Evolutionary conservation across 2,113 vertebrate species (phyloP).

Genomic region (Silurus asotus): DNA sequence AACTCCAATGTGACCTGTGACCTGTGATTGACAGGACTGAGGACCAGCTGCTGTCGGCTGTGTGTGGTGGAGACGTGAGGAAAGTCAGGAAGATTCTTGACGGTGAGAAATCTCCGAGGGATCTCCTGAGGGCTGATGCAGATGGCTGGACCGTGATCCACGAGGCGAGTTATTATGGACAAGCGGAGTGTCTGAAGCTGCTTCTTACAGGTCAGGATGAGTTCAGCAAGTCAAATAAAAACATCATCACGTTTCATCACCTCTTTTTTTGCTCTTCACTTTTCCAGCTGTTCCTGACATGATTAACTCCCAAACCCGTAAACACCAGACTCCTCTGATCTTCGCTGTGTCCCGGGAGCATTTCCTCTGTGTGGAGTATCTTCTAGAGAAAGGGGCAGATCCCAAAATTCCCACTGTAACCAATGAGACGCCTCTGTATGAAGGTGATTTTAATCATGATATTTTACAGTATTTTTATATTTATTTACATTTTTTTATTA

Average conservation of each 20-base stretch:
- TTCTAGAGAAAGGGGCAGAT: conserved; percentile 80
- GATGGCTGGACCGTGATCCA: conserved; percentile 65
- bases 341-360: conserved; percentile 73
- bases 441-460: conserved; percentile 68
- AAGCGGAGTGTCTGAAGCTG: conserved; percentile 72
- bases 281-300: conserved; percentile 56
- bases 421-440: conserved; percentile 81
- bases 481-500: too few species aligned
- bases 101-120: neutral
- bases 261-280: neutral
- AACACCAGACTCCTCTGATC: conserved; percentile 79
- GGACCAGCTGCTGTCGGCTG: conserved; percentile 72
- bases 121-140: neutral
- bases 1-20: conserved; percentile 11
- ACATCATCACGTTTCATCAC: neutral
- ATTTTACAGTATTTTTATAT: neutral
- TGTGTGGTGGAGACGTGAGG: conserved; percentile 65
- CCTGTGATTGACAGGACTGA: conserved; percentile 63
- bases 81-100: conserved; percentile 55
- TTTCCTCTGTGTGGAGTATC: conserved; percentile 72
- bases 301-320: conserved; percentile 76
- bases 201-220: conserved; percentile 71
- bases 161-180: conserved; percentile 78
- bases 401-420: conserved; percentile 78
- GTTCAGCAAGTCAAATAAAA: neutral